phyloP scores from a whole-genome alignment of 2,888 invertebrate genomes.

The Crocallis elinguaria region DNA sequence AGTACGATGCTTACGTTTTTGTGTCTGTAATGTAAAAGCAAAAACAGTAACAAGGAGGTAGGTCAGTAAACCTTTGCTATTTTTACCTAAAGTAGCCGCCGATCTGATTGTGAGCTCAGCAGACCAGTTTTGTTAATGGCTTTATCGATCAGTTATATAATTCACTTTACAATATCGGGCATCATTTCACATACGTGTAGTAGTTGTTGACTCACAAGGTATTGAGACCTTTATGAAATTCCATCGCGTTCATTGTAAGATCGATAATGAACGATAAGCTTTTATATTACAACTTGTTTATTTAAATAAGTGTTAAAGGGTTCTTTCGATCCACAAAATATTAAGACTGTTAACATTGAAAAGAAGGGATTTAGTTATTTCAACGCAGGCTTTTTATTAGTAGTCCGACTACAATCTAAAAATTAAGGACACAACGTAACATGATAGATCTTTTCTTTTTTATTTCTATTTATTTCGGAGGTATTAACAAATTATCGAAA shows the following conservation, averaged over 20 bases:
- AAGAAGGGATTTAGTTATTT: too few species aligned
- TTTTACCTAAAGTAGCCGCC: slow-evolving; percentile 10
- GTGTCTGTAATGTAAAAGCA: too few species aligned
- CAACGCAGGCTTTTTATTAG: too few species aligned
- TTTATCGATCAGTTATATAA: slow-evolving; percentile 27
- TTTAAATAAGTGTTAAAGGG: neutral
- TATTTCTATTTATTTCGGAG: too few species aligned
- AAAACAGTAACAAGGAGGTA: neutral
- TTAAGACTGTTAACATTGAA: too few species aligned
- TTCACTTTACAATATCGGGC: slow-evolving; percentile 26
- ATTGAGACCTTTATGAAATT: slow-evolving; percentile 11
- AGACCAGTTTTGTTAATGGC: slow-evolving; percentile 31
- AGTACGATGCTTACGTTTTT: too few species aligned
- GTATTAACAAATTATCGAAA: too few species aligned
- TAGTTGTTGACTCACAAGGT: slow-evolving; percentile 11
- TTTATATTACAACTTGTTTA: neutral
- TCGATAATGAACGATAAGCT: slow-evolving; percentile 2
- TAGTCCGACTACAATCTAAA: too few species aligned
- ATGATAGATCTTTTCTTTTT: too few species aligned
- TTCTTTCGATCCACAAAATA: too few species aligned
- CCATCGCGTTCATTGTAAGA: neutral
- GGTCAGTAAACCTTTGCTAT: slow-evolving; percentile 28
- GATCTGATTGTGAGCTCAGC: slow-evolving; percentile 16
- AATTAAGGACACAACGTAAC: too few species aligned
- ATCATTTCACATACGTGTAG: slow-evolving; percentile 7